Evolutionary conservation across 1,140 invertebrate genomes (phyloP).

Genomic region (Leguminivora glycinivorella): DNA sequence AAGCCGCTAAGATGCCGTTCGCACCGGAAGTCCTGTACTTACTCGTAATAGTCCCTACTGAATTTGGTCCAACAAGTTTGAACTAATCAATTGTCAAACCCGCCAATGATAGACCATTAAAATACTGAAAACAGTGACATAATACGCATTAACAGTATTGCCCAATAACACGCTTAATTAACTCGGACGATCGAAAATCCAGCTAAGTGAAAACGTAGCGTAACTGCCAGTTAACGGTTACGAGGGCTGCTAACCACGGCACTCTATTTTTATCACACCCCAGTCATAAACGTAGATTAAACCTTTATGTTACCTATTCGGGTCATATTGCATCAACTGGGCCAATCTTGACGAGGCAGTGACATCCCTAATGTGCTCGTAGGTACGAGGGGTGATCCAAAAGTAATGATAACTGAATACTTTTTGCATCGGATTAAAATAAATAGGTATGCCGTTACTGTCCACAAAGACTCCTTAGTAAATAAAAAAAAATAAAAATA

Average conservation of each 20-base stretch:
- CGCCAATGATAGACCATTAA: too few species aligned
- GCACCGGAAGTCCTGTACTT: too few species aligned
- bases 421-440: too few species aligned
- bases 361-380: background rate
- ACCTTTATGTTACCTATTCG: conserved; percentile 25
- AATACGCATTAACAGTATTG: background rate
- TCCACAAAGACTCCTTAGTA: too few species aligned
- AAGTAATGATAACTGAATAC: too few species aligned
- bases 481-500: too few species aligned
- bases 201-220: conserved; percentile 14
- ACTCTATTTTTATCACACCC: conserved; percentile 25
- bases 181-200: conserved; percentile 16
- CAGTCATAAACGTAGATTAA: conserved; percentile 26
- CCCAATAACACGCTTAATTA: conserved; percentile 12
- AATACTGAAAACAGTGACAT: background rate
- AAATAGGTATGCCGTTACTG: too few species aligned
- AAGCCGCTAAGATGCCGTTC: too few species aligned
- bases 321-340: conserved; percentile 3
- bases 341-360: conserved; percentile 1
- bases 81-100: too few species aligned
- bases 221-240: conserved; percentile 21
- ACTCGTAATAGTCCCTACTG: too few species aligned
- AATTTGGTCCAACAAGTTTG: too few species aligned
- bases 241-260: conserved; percentile 13
- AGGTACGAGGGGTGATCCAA: too few species aligned